Percentiles rank a stretch among this genome's conserved stretches.
phyloP scores from a whole-genome alignment of 2,888 invertebrate genomes.

The Hemistola chrysoprasaria region DNA sequence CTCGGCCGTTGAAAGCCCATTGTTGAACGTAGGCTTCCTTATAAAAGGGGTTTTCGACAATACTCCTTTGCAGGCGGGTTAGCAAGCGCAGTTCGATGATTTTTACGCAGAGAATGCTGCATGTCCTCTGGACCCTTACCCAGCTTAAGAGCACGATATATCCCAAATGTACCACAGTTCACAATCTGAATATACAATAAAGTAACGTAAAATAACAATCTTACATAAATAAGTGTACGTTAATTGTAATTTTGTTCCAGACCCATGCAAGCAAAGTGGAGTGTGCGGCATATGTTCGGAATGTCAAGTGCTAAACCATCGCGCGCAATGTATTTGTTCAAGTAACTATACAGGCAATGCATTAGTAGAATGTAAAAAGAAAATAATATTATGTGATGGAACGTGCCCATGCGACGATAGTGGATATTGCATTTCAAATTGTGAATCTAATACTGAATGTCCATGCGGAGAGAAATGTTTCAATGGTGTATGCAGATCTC shows the following conservation, averaged over 20 bases:
- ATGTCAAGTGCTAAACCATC: constrained; percentile 91
- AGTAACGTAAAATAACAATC: too few relatives aligned
- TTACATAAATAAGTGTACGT: too few relatives aligned
- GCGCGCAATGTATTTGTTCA: constrained; percentile 93
- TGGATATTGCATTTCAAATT: constrained; percentile 89
- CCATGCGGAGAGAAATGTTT: constrained; percentile 91
- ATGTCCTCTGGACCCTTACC: too few relatives aligned
- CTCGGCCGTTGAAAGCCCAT: too few relatives aligned
- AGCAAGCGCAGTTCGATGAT: too few relatives aligned
- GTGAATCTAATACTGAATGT: constrained; percentile 86
- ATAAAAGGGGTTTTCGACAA: too few relatives aligned
- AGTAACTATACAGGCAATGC: constrained; percentile 92
- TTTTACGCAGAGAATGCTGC: too few relatives aligned
- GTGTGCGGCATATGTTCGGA: constrained; percentile 93
- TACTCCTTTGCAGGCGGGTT: too few relatives aligned
- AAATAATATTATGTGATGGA: constrained; percentile 87
- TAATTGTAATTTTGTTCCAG: constrained; percentile 68
- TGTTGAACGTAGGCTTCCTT: too few relatives aligned
- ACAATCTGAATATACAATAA: too few relatives aligned
- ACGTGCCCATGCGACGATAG: constrained; percentile 91
- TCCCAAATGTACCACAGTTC: too few relatives aligned
- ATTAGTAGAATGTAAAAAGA: constrained; percentile 88
- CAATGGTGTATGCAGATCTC: constrained; percentile 86
- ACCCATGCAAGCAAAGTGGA: constrained; percentile 88
- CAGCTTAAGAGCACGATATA: too few relatives aligned